phyloP scores from a whole-genome alignment of 2,113 vertebrate genomes.

The Centrocercus urophasianus region DNA sequence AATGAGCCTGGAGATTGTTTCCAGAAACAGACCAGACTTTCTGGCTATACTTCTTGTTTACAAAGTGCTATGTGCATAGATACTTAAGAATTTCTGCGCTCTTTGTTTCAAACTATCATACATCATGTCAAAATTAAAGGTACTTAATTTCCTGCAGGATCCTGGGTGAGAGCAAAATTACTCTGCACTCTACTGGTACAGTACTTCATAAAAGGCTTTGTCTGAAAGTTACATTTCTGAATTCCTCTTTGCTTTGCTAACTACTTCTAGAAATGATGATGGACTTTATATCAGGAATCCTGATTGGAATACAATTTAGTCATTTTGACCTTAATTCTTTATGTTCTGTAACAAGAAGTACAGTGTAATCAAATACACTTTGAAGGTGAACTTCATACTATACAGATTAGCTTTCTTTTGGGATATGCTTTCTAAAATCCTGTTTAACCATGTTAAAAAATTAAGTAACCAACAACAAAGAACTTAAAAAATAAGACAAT shows the following conservation, averaged over 20 bases:
- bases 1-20: constrained; percentile 44
- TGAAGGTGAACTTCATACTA: constrained; percentile 39
- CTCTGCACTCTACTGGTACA: neutral
- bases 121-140: constrained; percentile 66
- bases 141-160: constrained; percentile 58
- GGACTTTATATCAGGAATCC: constrained; percentile 48
- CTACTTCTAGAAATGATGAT: constrained; percentile 39
- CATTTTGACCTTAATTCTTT: constrained; percentile 54
- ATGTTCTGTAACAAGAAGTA: constrained; percentile 45
- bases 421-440: constrained; percentile 42
- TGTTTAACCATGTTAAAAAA: constrained; percentile 28
- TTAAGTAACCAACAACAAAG: constrained; percentile 24
- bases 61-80: constrained; percentile 64
- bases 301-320: constrained; percentile 44
- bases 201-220: neutral
- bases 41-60: constrained; percentile 75
- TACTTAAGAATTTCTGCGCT: constrained; percentile 74
- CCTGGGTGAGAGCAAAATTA: neutral
- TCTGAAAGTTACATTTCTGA: constrained; percentile 48
- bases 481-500: constrained; percentile 45
- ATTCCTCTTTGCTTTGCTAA: constrained; percentile 36
- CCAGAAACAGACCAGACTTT: constrained; percentile 66
- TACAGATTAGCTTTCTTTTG: constrained; percentile 41
- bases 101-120: constrained; percentile 64
- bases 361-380: constrained; percentile 35